These are phyloP conservation scores for Chloropsis hardwickii DNA, from an alignment of 2,113 vertebrate species.

Conservation along the genomic window DNA sequence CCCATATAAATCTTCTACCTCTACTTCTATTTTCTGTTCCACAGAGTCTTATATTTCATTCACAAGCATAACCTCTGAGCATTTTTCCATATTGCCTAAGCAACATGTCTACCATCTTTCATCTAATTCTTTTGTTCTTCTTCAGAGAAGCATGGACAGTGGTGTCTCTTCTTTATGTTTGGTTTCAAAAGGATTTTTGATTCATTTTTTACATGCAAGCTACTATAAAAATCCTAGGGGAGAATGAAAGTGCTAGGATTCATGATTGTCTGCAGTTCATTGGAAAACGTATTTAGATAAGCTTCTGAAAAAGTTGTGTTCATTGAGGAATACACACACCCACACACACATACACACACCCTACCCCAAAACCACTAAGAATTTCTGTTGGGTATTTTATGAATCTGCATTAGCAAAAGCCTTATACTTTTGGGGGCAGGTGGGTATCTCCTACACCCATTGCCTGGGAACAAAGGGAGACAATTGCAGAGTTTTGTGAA, in stretches of 20 bases:
- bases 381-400: neutral
- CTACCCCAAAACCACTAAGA: neutral
- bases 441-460: neutral
- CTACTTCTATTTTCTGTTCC: constrained; percentile 7
- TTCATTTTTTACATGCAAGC: neutral
- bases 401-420: neutral
- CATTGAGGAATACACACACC: neutral
- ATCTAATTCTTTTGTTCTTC: neutral
- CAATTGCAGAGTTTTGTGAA: neutral
- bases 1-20: neutral
- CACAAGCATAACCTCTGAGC: neutral
- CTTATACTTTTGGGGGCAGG: neutral
- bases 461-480: neutral
- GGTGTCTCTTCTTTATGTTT: neutral
- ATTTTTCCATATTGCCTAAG: neutral
- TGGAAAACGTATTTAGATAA: neutral
- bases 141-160: neutral
- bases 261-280: neutral
- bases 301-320: neutral
- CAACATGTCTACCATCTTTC: neutral
- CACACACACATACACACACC: no score
- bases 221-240: neutral
- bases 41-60: neutral
- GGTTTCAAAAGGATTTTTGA: neutral
- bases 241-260: neutral